A percentile compares a stretch with the other conserved stretches of the same genome.
Conservation (phyloP, 1,140 invertebrate genomes). For the Hyles vespertilio region DNA sequence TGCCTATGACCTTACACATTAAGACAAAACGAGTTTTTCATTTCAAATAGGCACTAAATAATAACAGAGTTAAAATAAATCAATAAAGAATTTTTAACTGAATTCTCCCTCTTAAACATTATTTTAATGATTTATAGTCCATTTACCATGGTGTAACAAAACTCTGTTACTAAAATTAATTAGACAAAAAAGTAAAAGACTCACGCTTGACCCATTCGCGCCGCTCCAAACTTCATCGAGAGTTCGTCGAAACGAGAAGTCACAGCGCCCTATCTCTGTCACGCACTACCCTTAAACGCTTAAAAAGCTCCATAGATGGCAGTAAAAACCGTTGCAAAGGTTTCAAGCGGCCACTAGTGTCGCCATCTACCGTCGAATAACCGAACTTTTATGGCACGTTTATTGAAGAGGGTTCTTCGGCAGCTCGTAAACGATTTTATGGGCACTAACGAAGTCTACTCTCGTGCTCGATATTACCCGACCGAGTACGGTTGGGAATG, state of each 20-base stretch:
- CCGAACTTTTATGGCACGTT: constrained; percentile 73
- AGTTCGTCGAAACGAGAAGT: constrained; percentile 24
- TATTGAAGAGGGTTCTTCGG: constrained; percentile 73
- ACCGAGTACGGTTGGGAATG: constrained; percentile 62
- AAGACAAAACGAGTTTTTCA: too few relatives aligned
- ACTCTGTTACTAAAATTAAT: too few relatives aligned
- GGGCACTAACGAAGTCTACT: constrained; percentile 64
- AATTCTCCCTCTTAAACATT: too few relatives aligned
- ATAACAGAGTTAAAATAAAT: too few relatives aligned
- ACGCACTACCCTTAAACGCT: constrained; percentile 49
- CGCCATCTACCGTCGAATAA: constrained; percentile 71
- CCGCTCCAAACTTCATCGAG: constrained; percentile 24
- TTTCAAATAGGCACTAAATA: too few relatives aligned
- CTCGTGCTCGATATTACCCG: constrained; percentile 66
- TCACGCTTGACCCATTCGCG: constrained; percentile 25
- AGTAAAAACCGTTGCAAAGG: constrained; percentile 65
- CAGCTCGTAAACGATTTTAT: constrained; percentile 74
- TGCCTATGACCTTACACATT: too few relatives aligned
- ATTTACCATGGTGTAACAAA: too few relatives aligned
- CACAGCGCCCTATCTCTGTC: constrained; percentile 29
- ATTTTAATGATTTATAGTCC: too few relatives aligned
- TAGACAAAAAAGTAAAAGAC: constrained; percentile 4
- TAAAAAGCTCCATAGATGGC: constrained; percentile 74
- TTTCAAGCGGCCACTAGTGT: constrained; percentile 68
- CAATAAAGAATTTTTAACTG: too few relatives aligned